phyloP scores from a whole-genome alignment of 2,888 invertebrate genomes.

The Sesia apiformis region DNA sequence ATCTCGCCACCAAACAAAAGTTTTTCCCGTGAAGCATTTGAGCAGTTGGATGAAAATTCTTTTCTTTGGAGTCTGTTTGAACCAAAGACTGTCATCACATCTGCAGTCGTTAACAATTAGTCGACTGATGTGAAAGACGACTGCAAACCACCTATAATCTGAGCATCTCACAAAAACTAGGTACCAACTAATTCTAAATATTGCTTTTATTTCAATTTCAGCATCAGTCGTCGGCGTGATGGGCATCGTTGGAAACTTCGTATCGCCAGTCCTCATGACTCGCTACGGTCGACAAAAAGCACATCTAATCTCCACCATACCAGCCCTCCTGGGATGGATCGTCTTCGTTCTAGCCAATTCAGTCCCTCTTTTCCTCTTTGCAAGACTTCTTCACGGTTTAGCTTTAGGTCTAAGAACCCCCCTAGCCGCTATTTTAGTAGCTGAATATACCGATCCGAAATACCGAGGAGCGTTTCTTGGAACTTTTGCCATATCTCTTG shows the following conservation, averaged over 20 bases:
- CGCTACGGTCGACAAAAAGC: slow-evolving; percentile 73
- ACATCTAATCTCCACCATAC: slow-evolving; percentile 62
- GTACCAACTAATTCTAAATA: background rate
- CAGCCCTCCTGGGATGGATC: slow-evolving; percentile 67
- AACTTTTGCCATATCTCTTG: slow-evolving; percentile 76
- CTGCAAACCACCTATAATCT: too few relatives aligned
- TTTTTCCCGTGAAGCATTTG: too few relatives aligned
- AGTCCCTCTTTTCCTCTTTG: slow-evolving; percentile 51
- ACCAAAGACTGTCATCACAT: too few relatives aligned
- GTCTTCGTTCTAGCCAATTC: slow-evolving; percentile 54
- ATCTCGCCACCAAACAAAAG: too few relatives aligned
- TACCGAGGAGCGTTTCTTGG: slow-evolving; percentile 78
- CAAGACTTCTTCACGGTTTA: slow-evolving; percentile 61
- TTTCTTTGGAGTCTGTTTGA: too few relatives aligned
- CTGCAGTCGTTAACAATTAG: too few relatives aligned
- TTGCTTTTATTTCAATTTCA: slow-evolving; percentile 26
- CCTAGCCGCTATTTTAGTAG: slow-evolving; percentile 70
- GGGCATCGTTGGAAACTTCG: slow-evolving; percentile 65
- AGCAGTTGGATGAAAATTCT: too few relatives aligned
- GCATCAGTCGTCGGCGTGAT: slow-evolving; percentile 60
- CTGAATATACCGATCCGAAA: slow-evolving; percentile 75
- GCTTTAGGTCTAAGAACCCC: slow-evolving; percentile 72
- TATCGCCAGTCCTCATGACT: slow-evolving; percentile 71
- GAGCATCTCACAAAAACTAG: too few relatives aligned
- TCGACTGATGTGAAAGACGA: too few relatives aligned